Percentiles rank a stretch among this genome's conserved stretches.
These are phyloP conservation scores for Heteropelma amictum DNA, from an alignment of 2,888 invertebrate species.

Conservation along the genomic window DNA sequence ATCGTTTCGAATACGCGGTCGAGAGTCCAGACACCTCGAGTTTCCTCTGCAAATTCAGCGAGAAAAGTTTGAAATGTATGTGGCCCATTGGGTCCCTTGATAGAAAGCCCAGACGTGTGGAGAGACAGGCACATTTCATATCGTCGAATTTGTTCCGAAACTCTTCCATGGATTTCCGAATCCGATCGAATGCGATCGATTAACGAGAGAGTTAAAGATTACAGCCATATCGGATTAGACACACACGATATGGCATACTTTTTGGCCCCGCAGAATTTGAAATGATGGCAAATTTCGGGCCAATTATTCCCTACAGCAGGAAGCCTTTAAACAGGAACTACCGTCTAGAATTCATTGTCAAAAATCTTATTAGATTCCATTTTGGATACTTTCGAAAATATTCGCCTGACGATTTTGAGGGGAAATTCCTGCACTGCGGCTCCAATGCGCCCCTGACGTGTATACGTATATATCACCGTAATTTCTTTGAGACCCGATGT, in stretches of 20 bases:
- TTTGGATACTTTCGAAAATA: not conserved
- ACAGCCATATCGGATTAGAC: too few species aligned
- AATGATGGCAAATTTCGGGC: too few species aligned
- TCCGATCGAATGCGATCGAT: too few species aligned
- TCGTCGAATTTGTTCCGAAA: not conserved
- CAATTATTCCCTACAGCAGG: too few species aligned
- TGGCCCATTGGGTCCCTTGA: not conserved
- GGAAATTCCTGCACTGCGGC: not conserved
- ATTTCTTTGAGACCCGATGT: conserved; percentile 72
- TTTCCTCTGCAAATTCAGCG: conserved; percentile 55
- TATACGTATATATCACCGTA: conserved; percentile 73
- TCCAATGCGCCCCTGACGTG: conserved; percentile 40
- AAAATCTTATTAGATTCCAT: conserved; percentile 3
- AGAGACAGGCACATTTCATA: not conserved
- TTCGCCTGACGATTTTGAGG: not conserved
- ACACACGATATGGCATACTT: too few species aligned
- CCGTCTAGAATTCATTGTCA: too few species aligned
- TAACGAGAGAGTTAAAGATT: too few species aligned
- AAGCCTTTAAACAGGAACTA: too few species aligned
- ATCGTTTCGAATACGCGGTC: conserved; percentile 71
- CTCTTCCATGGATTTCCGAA: too few species aligned
- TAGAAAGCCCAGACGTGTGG: not conserved
- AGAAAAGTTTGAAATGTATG: conserved; percentile 17
- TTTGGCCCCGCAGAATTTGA: too few species aligned
- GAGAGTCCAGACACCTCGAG: conserved; percentile 70